Conservation (phyloP, 2,797 vertebrate species). For the Danio albolineatus region DNA sequence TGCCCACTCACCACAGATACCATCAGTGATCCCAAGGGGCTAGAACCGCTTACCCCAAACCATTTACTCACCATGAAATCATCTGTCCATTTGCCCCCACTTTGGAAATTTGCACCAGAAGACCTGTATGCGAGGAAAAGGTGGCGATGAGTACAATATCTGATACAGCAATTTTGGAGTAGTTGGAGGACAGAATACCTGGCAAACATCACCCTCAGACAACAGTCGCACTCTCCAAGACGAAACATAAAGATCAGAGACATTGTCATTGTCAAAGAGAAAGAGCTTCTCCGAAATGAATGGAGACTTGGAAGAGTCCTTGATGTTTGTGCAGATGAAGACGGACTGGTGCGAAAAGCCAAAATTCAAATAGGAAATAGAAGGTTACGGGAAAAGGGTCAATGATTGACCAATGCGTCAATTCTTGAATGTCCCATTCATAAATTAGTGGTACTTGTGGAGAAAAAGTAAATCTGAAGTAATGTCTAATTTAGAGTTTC, state of each 20-base stretch:
- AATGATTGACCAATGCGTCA: neutral
- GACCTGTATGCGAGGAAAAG: no score
- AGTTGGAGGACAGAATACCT: neutral
- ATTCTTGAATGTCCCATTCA: slow-evolving; percentile 12
- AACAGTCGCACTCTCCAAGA: neutral
- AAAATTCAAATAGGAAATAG: slow-evolving; percentile 6
- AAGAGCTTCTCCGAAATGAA: neutral
- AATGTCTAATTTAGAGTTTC: neutral
- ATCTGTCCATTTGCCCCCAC: no score
- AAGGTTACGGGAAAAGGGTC: neutral
- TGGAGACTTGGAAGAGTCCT: neutral
- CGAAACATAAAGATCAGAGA: neutral
- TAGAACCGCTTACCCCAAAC: no score
- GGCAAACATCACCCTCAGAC: slow-evolving; percentile 3
- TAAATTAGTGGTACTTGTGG: slow-evolving; percentile 7
- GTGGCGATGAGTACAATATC: no score
- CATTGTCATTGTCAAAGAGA: neutral
- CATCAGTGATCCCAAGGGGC: no score
- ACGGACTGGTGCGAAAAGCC: neutral
- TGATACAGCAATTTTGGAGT: no score
- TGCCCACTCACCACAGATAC: no score
- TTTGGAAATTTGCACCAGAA: no score
- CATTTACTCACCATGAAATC: no score
- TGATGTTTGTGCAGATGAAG: neutral
- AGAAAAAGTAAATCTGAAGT: neutral